Conservation (phyloP, 2,888 invertebrate genomes). For the Trisateles emortualis region DNA sequence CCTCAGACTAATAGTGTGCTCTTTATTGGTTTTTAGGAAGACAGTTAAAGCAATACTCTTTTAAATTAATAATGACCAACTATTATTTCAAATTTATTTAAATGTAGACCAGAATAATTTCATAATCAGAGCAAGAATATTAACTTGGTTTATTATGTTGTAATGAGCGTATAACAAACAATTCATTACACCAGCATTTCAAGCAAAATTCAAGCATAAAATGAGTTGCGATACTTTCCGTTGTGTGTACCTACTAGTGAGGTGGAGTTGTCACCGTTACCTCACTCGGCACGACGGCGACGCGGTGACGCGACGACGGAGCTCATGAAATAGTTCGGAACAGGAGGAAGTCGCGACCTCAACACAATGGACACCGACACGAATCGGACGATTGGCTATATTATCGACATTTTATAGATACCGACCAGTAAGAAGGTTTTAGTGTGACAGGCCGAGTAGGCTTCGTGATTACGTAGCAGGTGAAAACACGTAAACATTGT, state of each 20-base stretch:
- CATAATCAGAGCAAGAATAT: neutral
- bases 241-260: constrained; percentile 4
- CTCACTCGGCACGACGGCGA: no score
- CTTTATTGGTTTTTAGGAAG: no score
- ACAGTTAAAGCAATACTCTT: no score
- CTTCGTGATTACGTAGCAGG: no score
- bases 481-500: no score
- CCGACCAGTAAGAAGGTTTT: no score
- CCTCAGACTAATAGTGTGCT: no score
- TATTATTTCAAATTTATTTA: neutral
- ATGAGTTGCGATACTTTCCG: constrained; percentile 44
- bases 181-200: constrained; percentile 20
- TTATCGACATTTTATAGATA: no score
- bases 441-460: no score
- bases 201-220: constrained; percentile 32
- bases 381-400: constrained; percentile 32
- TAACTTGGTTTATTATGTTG: constrained; percentile 2
- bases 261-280: constrained; percentile 28
- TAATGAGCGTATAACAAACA: constrained; percentile 21
- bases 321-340: constrained; percentile 9
- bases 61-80: no score
- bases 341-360: constrained; percentile 46
- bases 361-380: constrained; percentile 45
- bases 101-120: neutral
- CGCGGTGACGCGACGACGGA: no score